Evolutionary conservation across 2,888 invertebrate genomes (phyloP).

Genomic region (Epiperipatus broadwayi): DNA sequence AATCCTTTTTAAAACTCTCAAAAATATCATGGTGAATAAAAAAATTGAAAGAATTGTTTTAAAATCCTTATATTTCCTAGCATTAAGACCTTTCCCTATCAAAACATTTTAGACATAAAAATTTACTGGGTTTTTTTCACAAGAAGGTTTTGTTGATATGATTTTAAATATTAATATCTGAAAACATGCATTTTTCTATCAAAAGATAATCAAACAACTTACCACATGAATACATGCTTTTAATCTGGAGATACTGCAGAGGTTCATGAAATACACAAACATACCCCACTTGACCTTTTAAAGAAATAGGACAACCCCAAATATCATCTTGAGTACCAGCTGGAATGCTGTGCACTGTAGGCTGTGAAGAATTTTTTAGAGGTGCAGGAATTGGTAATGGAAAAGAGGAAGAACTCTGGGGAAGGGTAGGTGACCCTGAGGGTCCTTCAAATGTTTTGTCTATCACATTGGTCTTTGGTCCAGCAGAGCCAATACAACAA

Average conservation of each 20-base stretch:
- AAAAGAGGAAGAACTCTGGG: slow-evolving; percentile 15
- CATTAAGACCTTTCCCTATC: too few species aligned
- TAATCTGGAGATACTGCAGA: slow-evolving; percentile 26
- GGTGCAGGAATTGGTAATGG: too few species aligned
- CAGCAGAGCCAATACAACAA: slow-evolving; percentile 29
- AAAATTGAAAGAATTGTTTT: too few species aligned
- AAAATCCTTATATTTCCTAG: too few species aligned
- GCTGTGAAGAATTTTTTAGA: slow-evolving; percentile 25
- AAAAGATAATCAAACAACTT: slow-evolving; percentile 8
- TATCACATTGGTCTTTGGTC: slow-evolving; percentile 20
- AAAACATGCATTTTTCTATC: not conserved
- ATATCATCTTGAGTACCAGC: slow-evolving; percentile 37
- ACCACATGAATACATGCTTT: slow-evolving; percentile 27
- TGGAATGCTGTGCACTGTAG: slow-evolving; percentile 36
- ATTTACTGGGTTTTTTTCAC: too few species aligned
- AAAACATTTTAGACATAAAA: too few species aligned
- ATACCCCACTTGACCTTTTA: slow-evolving; percentile 37
- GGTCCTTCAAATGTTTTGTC: slow-evolving; percentile 10
- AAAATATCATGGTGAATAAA: too few species aligned
- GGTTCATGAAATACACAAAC: slow-evolving; percentile 35
- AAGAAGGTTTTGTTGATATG: slow-evolving; percentile 14
- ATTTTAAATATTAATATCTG: not conserved
- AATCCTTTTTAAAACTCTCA: too few species aligned
- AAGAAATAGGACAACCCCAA: slow-evolving; percentile 34
- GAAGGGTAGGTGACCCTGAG: slow-evolving; percentile 13